phyloP scores from a whole-genome alignment of 2,888 invertebrate species.

The Mellilla xanthometata region DNA sequence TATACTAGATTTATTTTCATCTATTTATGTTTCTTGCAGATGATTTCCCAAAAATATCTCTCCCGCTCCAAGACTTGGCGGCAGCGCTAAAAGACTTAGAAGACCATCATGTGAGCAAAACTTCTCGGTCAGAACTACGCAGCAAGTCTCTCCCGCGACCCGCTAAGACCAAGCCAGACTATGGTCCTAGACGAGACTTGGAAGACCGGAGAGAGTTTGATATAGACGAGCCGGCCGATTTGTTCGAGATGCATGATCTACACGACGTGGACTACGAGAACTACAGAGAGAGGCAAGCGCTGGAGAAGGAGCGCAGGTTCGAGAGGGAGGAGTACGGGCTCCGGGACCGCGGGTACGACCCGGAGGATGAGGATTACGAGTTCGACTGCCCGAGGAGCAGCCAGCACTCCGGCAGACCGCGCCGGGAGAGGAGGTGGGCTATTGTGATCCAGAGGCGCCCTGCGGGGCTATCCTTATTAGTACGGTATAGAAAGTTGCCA shows the following conservation, averaged over 20 bases:
- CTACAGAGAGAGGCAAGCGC: constrained; percentile 73
- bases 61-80: constrained; percentile 71
- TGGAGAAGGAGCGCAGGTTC: constrained; percentile 50
- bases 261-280: constrained; percentile 72
- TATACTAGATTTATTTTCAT: no score
- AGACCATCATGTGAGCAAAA: constrained; percentile 56
- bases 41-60: constrained; percentile 70
- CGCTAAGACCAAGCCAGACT: constrained; percentile 55
- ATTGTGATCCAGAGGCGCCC: no score
- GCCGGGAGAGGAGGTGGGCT: constrained; percentile 48
- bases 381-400: constrained; percentile 53
- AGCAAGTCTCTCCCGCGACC: constrained; percentile 72
- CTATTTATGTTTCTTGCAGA: constrained; percentile 40
- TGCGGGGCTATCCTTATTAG: no score
- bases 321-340: constrained; percentile 51
- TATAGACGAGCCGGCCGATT: constrained; percentile 61
- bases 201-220: constrained; percentile 55
- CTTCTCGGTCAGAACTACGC: constrained; percentile 52
- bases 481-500: no score
- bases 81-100: constrained; percentile 70
- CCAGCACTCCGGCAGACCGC: constrained; percentile 33
- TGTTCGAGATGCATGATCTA: constrained; percentile 69
- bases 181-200: constrained; percentile 57
- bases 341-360: constrained; percentile 65
- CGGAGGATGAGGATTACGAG: constrained; percentile 71